Evolutionary conservation across 2,888 invertebrate genomes (phyloP), one percentile per base, ranked within the genome.

Genomic region (Drosophila robusta): DNA sequence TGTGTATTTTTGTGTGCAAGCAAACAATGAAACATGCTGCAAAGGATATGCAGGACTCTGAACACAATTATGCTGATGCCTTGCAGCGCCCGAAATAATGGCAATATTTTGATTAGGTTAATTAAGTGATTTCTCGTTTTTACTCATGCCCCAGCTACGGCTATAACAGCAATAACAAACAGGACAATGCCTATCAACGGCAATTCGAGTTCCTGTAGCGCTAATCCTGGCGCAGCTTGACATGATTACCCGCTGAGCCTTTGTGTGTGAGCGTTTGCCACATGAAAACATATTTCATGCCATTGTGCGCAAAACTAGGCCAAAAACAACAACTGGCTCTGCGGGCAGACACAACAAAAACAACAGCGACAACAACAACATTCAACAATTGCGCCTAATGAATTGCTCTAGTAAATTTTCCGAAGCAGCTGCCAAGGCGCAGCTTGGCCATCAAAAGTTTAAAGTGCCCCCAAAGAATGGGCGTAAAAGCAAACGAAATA

Each of bases 31-130:
- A 34, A 79, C 66, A 79, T 66, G 66, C 56, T 65, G 75, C 64
- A 16, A 38, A 42, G 44, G 34, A 50, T 45, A 50, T 61, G 44
- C 58, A 61, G 61, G 39, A 51, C 47, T 49, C 51, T 49, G 47
- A 41, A 46, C 46, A 44, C 50, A 51, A 57, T 71, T 71, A 60
- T 68, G 51, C 34, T 46, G 63, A 65, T 55, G 62, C 68, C 77
- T 72, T 76, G 70, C 55, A 79, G 45, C 51, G 70, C 47, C 75
- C 36, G 63, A 51, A 61, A 84, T 88, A 75, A 88, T 87, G 47
- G 82, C 82, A 78, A 84, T 82, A 87, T 87, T 89, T 89, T 89
- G 86, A 86, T 86, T 87, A 86, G 87, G 70, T 89, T 86, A 86
- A 86, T 86, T 89, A 86, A 86, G 87, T 82, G 78, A 87, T 79